Conservation (phyloP, 2,888 invertebrate species). For the Mayetiola destructor region DNA sequence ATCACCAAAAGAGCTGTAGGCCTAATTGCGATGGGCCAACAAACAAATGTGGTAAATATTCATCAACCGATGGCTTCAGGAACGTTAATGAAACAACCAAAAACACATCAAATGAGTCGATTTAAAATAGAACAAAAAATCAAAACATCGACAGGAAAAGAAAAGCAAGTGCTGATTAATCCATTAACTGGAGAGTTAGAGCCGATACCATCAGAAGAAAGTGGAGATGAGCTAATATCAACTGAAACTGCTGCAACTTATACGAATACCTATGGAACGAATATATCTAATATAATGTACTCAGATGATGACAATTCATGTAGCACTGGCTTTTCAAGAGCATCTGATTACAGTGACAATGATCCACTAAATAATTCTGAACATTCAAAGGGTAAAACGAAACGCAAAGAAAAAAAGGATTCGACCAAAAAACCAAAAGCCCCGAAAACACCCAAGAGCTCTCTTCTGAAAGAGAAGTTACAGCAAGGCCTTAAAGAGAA, state of each 20-base stretch:
- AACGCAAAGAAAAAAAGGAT: slow-evolving; percentile 7
- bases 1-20: not conserved
- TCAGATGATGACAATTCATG: slow-evolving; percentile 45
- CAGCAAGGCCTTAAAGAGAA: slow-evolving; percentile 31
- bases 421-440: slow-evolving; percentile 15
- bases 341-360: slow-evolving; percentile 41
- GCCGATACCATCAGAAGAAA: slow-evolving; percentile 55
- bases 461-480: slow-evolving; percentile 28
- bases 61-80: not conserved
- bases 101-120: not conserved
- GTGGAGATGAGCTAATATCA: slow-evolving; percentile 44
- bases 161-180: slow-evolving; percentile 73
- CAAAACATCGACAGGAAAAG: slow-evolving; percentile 41
- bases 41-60: not conserved
- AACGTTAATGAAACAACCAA: not conserved
- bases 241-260: slow-evolving; percentile 28
- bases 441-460: slow-evolving; percentile 16
- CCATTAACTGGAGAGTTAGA: slow-evolving; percentile 79
- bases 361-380: slow-evolving; percentile 36
- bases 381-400: slow-evolving; percentile 32
- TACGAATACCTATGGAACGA: slow-evolving; percentile 29
- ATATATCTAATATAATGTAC: slow-evolving; percentile 39
- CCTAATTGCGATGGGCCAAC: slow-evolving; percentile 4
- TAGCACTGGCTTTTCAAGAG: slow-evolving; percentile 39
- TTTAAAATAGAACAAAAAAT: not conserved